Evolutionary conservation across 35 echinoderm and acorn worm species (phyloP).

Genomic region (Ophiothrix spiculata): DNA sequence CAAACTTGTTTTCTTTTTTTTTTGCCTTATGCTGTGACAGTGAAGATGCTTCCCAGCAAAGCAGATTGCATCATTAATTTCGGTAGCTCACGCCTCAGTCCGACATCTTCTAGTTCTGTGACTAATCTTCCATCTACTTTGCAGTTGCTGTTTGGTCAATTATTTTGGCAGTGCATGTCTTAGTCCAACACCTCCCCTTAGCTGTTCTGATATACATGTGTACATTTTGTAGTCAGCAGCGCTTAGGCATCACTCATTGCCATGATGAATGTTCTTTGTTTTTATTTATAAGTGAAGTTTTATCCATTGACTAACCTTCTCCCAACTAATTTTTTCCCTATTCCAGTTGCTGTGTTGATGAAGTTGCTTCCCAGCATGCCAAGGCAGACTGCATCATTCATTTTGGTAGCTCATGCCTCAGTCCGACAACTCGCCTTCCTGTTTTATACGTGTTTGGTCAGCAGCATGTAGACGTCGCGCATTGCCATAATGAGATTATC

Average conservation of each 20-base stretch:
- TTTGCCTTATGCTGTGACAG: too few relatives aligned
- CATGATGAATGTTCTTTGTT: too few relatives aligned
- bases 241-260: slow-evolving; percentile 55
- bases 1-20: too few relatives aligned
- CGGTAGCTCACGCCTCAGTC: slow-evolving; percentile 80
- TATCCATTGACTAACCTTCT: too few relatives aligned
- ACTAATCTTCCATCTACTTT: too few relatives aligned
- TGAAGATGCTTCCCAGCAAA: slow-evolving; percentile 76
- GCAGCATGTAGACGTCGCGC: slow-evolving; percentile 46
- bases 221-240: slow-evolving; percentile 67
- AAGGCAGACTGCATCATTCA: slow-evolving; percentile 91
- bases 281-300: too few relatives aligned
- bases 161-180: too few relatives aligned
- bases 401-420: slow-evolving; percentile 84
- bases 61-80: slow-evolving; percentile 94
- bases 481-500: slow-evolving; percentile 38
- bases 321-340: too few relatives aligned
- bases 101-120: too few relatives aligned
- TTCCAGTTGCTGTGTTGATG: slow-evolving; percentile 97
- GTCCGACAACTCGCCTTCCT: slow-evolving; percentile 72
- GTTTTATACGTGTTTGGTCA: slow-evolving; percentile 81
- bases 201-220: slow-evolving; percentile 73
- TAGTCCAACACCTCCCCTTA: too few relatives aligned
- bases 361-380: slow-evolving; percentile 82
- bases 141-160: too few relatives aligned